A percentile compares a stretch with the other conserved stretches of the same genome.
These are phyloP conservation scores for Pteropus alecto DNA, from an alignment of 2,113 vertebrate species.

Conservation along the genomic window DNA sequence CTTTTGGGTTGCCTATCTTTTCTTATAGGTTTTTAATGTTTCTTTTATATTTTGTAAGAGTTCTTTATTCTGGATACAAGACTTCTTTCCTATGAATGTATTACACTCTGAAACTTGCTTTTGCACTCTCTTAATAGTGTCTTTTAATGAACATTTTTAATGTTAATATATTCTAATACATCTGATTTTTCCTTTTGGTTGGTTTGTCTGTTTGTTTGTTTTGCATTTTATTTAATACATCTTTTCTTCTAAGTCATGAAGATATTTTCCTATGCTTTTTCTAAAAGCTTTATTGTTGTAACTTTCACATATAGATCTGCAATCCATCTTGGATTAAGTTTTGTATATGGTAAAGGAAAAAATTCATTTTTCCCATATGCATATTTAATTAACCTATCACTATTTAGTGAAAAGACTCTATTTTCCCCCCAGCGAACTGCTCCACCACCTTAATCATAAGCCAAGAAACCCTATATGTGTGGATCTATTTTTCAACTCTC, in stretches of 20 bases:
- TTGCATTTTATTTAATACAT: neutral
- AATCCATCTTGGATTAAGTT: neutral
- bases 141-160: slow-evolving; percentile 1
- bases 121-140: neutral
- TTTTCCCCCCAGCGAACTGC: neutral
- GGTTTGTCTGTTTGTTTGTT: neutral
- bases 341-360: neutral
- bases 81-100: neutral
- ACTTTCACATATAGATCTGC: neutral
- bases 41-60: neutral
- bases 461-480: neutral
- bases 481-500: neutral
- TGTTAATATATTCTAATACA: neutral
- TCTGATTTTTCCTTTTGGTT: neutral
- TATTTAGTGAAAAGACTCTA: neutral
- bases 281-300: neutral
- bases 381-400: neutral
- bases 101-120: neutral
- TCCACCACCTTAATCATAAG: neutral
- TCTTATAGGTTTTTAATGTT: neutral
- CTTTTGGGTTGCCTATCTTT: neutral
- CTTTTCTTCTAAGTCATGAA: neutral
- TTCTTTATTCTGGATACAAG: neutral
- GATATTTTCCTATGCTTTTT: neutral
- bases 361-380: neutral